Percentiles rank a stretch among this genome's conserved stretches.
These are phyloP conservation scores for Phytoseiulus persimilis DNA, from an alignment of 2,888 invertebrate species.

Conservation along the genomic window DNA sequence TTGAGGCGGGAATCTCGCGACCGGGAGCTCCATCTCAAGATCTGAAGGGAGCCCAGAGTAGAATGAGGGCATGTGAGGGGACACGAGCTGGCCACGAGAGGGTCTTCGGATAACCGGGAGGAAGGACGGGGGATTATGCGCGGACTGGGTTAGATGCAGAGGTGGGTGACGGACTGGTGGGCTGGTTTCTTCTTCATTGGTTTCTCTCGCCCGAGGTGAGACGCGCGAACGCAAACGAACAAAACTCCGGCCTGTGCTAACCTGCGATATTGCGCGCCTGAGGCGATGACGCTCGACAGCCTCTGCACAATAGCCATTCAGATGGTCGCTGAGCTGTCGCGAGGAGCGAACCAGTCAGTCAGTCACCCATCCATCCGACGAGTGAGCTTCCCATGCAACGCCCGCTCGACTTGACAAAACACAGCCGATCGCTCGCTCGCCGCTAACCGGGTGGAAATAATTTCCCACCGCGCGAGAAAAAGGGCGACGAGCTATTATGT, in stretches of 20 bases:
- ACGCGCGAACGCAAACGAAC: not conserved
- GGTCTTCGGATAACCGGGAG: not conserved
- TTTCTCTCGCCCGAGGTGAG: constrained; percentile 5
- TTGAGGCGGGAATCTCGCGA: too few species aligned
- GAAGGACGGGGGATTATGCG: not conserved
- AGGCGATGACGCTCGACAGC: constrained; percentile 5
- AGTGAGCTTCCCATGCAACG: not conserved
- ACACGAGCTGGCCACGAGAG: not conserved
- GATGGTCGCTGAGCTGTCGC: not conserved
- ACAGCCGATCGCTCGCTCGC: not conserved
- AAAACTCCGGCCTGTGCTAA: not conserved
- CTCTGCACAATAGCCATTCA: not conserved
- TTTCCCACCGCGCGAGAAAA: not conserved
- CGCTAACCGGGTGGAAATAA: not conserved
- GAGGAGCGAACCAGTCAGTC: not conserved
- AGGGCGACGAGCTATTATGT: not conserved
- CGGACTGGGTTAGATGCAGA: not conserved
- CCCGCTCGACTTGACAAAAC: not conserved
- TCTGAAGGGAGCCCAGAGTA: too few species aligned
- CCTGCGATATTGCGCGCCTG: not conserved
- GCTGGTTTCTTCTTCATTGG: not conserved
- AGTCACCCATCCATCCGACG: not conserved
- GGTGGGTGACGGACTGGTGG: not conserved
- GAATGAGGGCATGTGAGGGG: too few species aligned
- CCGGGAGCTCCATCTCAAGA: too few species aligned